Percentiles rank a stretch among this genome's conserved stretches.
Conservation (phyloP, 2,888 invertebrate species). For the Aspidiotus destructor region DNA sequence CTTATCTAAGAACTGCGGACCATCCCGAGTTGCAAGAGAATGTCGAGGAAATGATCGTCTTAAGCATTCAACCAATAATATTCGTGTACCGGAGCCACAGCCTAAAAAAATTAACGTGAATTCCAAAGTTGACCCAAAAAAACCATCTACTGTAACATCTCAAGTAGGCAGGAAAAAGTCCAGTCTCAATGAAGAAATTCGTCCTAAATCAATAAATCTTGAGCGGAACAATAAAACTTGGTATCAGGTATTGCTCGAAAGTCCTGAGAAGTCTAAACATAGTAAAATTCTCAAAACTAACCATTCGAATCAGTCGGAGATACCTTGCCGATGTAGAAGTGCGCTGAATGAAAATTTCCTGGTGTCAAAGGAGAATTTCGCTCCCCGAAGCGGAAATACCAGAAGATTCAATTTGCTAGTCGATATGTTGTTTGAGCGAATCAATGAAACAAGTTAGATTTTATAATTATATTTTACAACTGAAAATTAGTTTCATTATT, state of each 20-base stretch:
- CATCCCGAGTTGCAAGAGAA: no score
- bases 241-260: conserved; percentile 22
- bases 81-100: no score
- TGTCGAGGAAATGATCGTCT: no score
- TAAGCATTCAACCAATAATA: no score
- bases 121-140: no score
- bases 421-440: conserved; percentile 18
- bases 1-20: no score
- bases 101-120: no score
- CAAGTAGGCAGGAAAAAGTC: no score
- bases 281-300: neutral
- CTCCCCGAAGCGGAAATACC: neutral
- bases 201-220: no score
- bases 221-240: conserved; percentile 14
- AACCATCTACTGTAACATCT: no score
- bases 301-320: conserved; percentile 3
- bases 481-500: neutral
- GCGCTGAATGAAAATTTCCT: neutral
- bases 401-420: conserved; percentile 11
- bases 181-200: no score
- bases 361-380: neutral
- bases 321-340: conserved; percentile 10
- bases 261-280: conserved; percentile 15
- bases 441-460: conserved; percentile 10
- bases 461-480: neutral